Conservation (phyloP, 2,113 vertebrate genomes). For the Axis porcinus region DNA sequence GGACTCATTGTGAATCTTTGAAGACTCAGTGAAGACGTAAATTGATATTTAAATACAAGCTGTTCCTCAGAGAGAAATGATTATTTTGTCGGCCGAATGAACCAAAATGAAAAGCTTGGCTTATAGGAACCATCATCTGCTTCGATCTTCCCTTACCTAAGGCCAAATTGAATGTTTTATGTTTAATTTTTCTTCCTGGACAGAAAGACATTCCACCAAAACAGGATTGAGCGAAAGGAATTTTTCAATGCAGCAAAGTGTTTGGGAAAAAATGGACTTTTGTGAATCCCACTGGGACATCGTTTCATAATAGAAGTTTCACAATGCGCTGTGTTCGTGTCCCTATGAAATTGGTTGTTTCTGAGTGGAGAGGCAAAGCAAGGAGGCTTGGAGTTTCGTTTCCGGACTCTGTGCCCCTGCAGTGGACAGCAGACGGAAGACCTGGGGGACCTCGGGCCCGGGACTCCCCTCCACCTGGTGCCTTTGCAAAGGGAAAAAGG, state of each 20-base stretch:
- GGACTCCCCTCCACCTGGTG: not conserved
- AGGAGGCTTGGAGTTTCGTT: not conserved
- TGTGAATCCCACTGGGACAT: not conserved
- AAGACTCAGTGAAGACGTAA: not conserved
- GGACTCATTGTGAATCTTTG: not conserved
- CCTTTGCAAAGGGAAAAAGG: not conserved
- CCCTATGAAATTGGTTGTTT: not conserved
- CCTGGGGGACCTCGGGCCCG: accelerated
- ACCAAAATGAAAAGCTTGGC: not conserved
- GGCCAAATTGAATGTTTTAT: not conserved
- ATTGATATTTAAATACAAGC: not conserved
- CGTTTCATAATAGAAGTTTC: not conserved
- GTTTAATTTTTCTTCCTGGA: constrained; percentile 28
- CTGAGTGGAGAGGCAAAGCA: accelerated
- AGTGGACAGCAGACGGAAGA: accelerated
- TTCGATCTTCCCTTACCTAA: not conserved
- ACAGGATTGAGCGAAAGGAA: not conserved
- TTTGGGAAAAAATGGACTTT: not conserved
- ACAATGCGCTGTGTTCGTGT: not conserved
- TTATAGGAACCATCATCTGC: accelerated
- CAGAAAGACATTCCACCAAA: constrained; percentile 12
- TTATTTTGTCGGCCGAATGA: not conserved
- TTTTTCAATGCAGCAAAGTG: not conserved
- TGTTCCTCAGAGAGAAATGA: not conserved
- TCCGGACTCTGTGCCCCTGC: not conserved